A percentile compares a stretch with the other conserved stretches of the same genome.
Evolutionary conservation across 2,797 vertebrate genomes (phyloP).

Genomic region (Spatula clypeata): DNA sequence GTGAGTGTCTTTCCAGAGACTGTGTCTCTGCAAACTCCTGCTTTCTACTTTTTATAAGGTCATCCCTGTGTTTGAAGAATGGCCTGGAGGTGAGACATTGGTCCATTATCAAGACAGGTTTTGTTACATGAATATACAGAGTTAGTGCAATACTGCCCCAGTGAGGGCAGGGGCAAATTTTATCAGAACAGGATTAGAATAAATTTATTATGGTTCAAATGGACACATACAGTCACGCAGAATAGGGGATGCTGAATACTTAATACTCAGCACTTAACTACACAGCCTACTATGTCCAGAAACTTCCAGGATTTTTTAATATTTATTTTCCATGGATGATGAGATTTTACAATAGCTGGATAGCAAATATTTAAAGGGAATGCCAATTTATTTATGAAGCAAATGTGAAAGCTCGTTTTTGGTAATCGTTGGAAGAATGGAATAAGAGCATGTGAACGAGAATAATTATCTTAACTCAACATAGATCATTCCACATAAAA

Average conservation of each 20-base stretch:
- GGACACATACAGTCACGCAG: fast-evolving
- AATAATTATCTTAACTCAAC: constrained; percentile 52
- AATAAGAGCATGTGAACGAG: constrained; percentile 10
- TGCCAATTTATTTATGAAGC: neutral
- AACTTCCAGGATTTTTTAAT: neutral
- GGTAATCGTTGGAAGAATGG: constrained; percentile 22
- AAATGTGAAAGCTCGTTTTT: neutral
- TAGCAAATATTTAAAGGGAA: neutral
- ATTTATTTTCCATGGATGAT: neutral
- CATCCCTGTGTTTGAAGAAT: neutral
- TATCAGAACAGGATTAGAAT: neutral
- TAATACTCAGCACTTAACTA: neutral
- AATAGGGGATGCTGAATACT: neutral
- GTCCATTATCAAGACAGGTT: neutral
- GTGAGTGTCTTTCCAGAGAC: neutral
- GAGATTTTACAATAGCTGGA: neutral
- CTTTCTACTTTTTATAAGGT: neutral
- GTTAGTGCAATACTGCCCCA: neutral
- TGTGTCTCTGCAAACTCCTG: neutral
- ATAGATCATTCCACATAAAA: neutral
- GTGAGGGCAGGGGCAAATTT: neutral
- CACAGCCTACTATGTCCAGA: neutral
- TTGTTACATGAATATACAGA: neutral
- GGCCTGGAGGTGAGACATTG: neutral
- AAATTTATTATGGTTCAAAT: neutral